phyloP scores from a whole-genome alignment of 2,113 vertebrate species.

The Lepus timidus region DNA sequence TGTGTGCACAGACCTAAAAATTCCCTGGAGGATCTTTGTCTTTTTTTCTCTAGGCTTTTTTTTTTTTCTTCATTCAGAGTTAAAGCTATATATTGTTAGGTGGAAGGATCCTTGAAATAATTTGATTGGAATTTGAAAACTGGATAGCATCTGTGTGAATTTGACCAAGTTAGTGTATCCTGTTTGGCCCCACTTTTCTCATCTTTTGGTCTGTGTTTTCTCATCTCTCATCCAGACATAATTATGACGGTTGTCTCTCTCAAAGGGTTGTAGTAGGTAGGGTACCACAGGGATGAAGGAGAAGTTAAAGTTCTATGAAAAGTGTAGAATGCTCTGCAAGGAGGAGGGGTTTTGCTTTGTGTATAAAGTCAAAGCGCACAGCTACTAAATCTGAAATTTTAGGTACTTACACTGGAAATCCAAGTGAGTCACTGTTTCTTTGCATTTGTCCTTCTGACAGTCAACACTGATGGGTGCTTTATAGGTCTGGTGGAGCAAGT shows the following conservation, averaged over 20 bases:
- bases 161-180: neutral
- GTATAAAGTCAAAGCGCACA: conserved; percentile 35
- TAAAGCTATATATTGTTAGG: neutral
- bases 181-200: neutral
- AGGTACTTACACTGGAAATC: too few species aligned
- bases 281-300: neutral
- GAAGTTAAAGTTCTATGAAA: conserved; percentile 34
- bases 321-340: conserved; percentile 31
- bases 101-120: neutral
- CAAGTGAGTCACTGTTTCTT: neutral
- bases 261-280: neutral
- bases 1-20: neutral
- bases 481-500: neutral
- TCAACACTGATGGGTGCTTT: conserved; percentile 62
- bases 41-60: neutral
- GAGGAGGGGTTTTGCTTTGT: conserved; percentile 55
- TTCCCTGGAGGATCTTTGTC: neutral
- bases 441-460: conserved; percentile 30
- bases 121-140: conserved; percentile 35
- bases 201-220: neutral
- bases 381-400: too few species aligned
- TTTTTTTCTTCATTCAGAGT: neutral
- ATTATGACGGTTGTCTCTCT: neutral
- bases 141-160: neutral
- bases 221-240: neutral